phyloP scores from a whole-genome alignment of 2,888 invertebrate genomes.

The Volucella zonaria region DNA sequence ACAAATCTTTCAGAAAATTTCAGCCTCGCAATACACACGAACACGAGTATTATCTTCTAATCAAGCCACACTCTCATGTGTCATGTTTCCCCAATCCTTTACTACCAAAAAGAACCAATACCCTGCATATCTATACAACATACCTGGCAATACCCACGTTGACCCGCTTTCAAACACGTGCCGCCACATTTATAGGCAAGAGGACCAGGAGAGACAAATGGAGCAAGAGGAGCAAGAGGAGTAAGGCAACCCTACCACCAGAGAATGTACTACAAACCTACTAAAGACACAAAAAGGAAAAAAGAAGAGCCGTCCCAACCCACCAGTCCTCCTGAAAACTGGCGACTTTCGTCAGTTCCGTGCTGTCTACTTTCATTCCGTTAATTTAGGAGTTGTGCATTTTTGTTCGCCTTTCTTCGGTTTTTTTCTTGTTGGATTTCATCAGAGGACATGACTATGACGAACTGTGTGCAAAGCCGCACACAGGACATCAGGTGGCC shows the following conservation, averaged over 20 bases:
- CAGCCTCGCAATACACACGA: too few species aligned
- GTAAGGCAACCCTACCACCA: constrained; percentile 26
- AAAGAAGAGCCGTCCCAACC: neutral
- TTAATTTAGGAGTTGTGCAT: constrained; percentile 33
- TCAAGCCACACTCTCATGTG: too few species aligned
- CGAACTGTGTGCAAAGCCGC: neutral
- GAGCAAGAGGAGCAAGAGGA: constrained; percentile 24
- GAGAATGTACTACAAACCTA: constrained; percentile 68
- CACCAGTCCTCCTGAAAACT: neutral
- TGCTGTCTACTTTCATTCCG: constrained; percentile 44
- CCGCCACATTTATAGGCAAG: constrained; percentile 17
- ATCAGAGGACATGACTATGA: constrained; percentile 32
- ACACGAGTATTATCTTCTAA: too few species aligned
- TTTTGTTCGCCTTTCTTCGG: constrained; percentile 14
- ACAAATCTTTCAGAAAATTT: too few species aligned
- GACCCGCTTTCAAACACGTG: constrained; percentile 50
- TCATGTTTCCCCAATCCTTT: too few species aligned
- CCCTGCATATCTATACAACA: neutral
- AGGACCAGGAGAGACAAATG: neutral
- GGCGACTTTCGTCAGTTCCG: constrained; percentile 54
- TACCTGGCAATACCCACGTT: constrained; percentile 55
- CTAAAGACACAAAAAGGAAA: constrained; percentile 30
- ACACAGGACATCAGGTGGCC: constrained; percentile 48
- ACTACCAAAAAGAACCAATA: neutral
- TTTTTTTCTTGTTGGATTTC: neutral